These are phyloP conservation scores for Radopholus similis DNA, from an alignment of 1,140 invertebrate species.

Conservation along the genomic window DNA sequence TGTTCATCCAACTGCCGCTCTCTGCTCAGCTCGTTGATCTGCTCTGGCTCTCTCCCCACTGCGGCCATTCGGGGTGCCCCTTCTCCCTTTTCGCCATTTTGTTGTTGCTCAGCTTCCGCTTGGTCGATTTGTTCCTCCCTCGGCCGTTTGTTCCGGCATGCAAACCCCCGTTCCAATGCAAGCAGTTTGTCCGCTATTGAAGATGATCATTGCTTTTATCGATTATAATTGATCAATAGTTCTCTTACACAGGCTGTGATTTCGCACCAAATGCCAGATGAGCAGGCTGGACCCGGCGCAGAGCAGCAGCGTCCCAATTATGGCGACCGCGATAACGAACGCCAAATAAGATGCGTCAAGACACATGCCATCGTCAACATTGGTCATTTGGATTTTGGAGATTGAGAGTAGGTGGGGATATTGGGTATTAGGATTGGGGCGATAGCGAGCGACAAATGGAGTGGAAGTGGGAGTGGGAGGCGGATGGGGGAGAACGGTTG, in stretches of 20 bases:
- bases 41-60: not conserved
- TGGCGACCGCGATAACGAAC: too few relatives aligned
- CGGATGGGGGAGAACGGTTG: too few relatives aligned
- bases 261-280: slow-evolving; percentile 15
- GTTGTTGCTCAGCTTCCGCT: not conserved
- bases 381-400: too few relatives aligned
- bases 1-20: too few relatives aligned
- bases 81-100: not conserved
- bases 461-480: too few relatives aligned
- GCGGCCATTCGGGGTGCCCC: not conserved
- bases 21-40: not conserved
- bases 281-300: slow-evolving; percentile 4
- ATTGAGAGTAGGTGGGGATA: too few relatives aligned
- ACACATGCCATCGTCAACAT: too few relatives aligned
- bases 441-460: too few relatives aligned
- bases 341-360: too few relatives aligned
- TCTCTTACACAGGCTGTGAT: not conserved
- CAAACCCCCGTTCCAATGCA: not conserved
- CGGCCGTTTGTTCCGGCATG: not conserved
- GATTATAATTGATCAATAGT: not conserved
- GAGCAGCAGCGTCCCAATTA: slow-evolving; percentile 17
- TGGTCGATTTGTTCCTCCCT: not conserved
- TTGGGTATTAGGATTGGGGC: too few relatives aligned
- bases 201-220: not conserved
- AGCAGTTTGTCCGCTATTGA: slow-evolving; percentile 22